Percentiles rank a stretch among this genome's conserved stretches.
phyloP scores from a whole-genome alignment of 1,140 invertebrate species.

The Diachasma alloeum region DNA sequence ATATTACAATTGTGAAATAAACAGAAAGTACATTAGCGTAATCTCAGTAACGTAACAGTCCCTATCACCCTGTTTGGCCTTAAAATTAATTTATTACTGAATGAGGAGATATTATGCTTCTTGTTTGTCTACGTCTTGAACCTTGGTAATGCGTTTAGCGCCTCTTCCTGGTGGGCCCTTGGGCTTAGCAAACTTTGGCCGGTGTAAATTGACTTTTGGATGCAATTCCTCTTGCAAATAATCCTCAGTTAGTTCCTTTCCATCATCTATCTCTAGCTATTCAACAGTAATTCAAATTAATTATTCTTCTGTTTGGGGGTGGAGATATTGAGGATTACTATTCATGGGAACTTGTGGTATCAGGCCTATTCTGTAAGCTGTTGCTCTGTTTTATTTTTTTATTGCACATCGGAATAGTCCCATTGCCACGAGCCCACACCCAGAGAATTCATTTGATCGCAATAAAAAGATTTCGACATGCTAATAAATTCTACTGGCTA shows the following conservation, averaged over 20 bases:
- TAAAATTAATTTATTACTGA: constrained; percentile 14
- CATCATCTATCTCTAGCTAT: constrained; percentile 92
- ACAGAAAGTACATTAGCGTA: neutral
- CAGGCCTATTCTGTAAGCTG: constrained; percentile 59
- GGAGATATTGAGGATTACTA: neutral
- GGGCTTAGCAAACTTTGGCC: constrained; percentile 93
- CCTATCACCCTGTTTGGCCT: constrained; percentile 9
- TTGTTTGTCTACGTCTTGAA: constrained; percentile 61
- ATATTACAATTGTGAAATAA: neutral
- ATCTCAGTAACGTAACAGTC: neutral
- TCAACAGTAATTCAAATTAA: constrained; percentile 42
- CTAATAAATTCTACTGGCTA: no score
- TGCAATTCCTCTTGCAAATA: constrained; percentile 93
- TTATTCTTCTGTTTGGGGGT: constrained; percentile 30
- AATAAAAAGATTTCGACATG: no score
- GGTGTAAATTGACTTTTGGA: constrained; percentile 89
- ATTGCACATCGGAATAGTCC: constrained; percentile 49
- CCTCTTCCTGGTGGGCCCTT: constrained; percentile 93
- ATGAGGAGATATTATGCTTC: constrained; percentile 37
- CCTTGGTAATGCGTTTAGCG: constrained; percentile 87
- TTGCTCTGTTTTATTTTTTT: neutral
- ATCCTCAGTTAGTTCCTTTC: constrained; percentile 87
- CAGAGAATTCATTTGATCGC: neutral
- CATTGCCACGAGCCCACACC: constrained; percentile 23
- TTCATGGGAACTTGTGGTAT: constrained; percentile 6